Percentiles rank a stretch among this genome's conserved stretches.
These are phyloP conservation scores for Microcaecilia unicolor DNA, from an alignment of 2,797 vertebrate species.

Conservation along the genomic window DNA sequence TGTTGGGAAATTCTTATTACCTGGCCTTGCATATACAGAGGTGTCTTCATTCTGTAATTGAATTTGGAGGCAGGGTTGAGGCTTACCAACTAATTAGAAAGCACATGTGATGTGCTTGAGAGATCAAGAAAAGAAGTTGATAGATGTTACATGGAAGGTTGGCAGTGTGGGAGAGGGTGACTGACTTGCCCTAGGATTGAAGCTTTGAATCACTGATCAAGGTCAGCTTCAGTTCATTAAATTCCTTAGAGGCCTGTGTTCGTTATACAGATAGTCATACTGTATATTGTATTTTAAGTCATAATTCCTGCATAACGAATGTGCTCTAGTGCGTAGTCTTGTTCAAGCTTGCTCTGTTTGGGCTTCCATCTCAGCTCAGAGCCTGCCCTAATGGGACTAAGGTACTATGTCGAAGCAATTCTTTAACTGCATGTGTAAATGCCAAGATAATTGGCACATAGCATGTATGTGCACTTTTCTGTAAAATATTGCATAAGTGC, in stretches of 20 bases:
- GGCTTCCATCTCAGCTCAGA: too few species aligned
- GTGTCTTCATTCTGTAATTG: constrained; percentile 49
- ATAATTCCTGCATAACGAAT: constrained; percentile 15
- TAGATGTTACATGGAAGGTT: constrained; percentile 77
- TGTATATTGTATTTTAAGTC: constrained; percentile 30
- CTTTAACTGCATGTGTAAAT: too few species aligned
- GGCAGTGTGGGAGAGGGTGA: constrained; percentile 58
- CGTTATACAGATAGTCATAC: constrained; percentile 31
- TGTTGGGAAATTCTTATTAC: too few species aligned
- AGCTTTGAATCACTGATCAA: constrained; percentile 70
- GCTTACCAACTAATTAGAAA: constrained; percentile 64
- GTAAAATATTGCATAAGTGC: too few species aligned
- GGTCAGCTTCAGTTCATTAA: constrained; percentile 78
- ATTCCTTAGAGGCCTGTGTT: constrained; percentile 54
- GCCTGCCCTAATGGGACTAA: too few species aligned
- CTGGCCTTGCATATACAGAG: too few species aligned
- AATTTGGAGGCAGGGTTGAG: constrained; percentile 61
- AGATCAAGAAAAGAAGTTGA: constrained; percentile 93
- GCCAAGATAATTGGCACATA: too few species aligned
- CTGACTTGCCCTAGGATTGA: constrained; percentile 45
- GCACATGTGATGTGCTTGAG: constrained; percentile 85
- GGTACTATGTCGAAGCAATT: too few species aligned
- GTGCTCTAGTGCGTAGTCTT: not conserved
- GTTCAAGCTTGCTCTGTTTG: too few species aligned
- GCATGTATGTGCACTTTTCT: too few species aligned